Evolutionary conservation across 2,888 invertebrate species (phyloP).

Genomic region (Apamea epomidion): DNA sequence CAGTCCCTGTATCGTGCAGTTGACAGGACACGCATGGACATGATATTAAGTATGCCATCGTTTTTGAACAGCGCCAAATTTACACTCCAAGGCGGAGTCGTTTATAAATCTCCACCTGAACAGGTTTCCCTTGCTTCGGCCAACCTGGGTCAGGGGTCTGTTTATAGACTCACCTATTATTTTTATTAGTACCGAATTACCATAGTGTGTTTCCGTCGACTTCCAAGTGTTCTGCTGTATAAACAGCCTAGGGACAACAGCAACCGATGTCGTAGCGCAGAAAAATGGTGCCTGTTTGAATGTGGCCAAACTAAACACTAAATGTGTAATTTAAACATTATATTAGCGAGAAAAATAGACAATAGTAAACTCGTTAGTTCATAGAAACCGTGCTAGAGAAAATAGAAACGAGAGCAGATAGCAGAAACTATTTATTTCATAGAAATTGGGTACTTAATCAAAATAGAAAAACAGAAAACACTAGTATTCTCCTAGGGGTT

Average conservation of each 20-base stretch:
- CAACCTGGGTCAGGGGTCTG: too few species aligned
- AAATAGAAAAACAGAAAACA: neutral
- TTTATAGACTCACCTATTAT: neutral
- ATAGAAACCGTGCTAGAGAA: neutral
- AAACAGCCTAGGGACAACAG: neutral
- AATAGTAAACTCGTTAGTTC: neutral
- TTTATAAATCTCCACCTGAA: too few species aligned
- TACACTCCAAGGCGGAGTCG: too few species aligned
- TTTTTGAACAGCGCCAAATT: too few species aligned
- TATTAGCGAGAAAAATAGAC: neutral
- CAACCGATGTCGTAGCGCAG: neutral
- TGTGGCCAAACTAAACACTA: neutral
- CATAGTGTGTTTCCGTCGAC: neutral
- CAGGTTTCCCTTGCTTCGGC: too few species aligned
- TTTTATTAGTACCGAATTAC: neutral
- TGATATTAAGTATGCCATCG: too few species aligned
- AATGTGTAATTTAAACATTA: neutral
- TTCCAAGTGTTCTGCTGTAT: too few species aligned
- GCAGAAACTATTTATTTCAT: neutral
- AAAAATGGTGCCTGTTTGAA: constrained; percentile 6
- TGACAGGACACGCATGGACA: too few species aligned
- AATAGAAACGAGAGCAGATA: neutral
- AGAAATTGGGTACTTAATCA: neutral
- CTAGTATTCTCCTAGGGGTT: neutral
- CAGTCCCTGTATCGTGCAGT: too few species aligned